Evolutionary conservation across 2,888 invertebrate genomes (phyloP).

Genomic region (Bruchidius siliquastri): DNA sequence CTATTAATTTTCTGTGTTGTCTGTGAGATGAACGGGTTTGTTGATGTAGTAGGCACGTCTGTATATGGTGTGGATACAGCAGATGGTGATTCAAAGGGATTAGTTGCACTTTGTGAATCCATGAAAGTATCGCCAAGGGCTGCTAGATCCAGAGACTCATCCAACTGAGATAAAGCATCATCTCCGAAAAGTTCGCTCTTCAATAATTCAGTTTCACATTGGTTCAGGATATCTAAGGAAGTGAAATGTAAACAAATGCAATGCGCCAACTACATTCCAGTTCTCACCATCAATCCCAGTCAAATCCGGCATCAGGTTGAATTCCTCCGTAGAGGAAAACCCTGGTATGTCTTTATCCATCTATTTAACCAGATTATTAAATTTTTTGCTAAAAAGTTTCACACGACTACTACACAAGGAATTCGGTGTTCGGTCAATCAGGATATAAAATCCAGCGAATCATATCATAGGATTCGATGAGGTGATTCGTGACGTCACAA

Average conservation of each 20-base stretch:
- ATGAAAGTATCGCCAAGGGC: slow-evolving; percentile 19
- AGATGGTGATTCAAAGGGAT: slow-evolving; percentile 16
- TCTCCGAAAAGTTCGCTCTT: slow-evolving; percentile 52
- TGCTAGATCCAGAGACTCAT: slow-evolving; percentile 47
- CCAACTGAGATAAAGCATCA: slow-evolving; percentile 49
- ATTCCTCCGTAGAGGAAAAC: slow-evolving; percentile 49
- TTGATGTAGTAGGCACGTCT: background rate
- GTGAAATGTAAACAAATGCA: slow-evolving; percentile 23
- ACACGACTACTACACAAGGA: background rate
- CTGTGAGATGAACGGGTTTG: slow-evolving; percentile 15
- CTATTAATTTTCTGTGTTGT: slow-evolving; percentile 10
- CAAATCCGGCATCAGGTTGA: slow-evolving; percentile 60
- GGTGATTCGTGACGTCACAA: slow-evolving; percentile 57
- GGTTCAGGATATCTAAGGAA: slow-evolving; percentile 57
- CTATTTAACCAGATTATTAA: slow-evolving; percentile 17
- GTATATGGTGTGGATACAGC: background rate
- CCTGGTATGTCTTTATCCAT: slow-evolving; percentile 46
- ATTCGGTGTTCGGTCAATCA: slow-evolving; percentile 34
- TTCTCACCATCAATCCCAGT: slow-evolving; percentile 65
- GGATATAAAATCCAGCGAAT: slow-evolving; percentile 53
- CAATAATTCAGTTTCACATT: slow-evolving; percentile 64
- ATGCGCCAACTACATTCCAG: slow-evolving; percentile 5
- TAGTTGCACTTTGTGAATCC: slow-evolving; percentile 12
- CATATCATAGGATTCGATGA: slow-evolving; percentile 50
- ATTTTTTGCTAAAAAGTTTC: background rate